Conservation (phyloP, 2,888 invertebrate species). For the Macaria notata region DNA sequence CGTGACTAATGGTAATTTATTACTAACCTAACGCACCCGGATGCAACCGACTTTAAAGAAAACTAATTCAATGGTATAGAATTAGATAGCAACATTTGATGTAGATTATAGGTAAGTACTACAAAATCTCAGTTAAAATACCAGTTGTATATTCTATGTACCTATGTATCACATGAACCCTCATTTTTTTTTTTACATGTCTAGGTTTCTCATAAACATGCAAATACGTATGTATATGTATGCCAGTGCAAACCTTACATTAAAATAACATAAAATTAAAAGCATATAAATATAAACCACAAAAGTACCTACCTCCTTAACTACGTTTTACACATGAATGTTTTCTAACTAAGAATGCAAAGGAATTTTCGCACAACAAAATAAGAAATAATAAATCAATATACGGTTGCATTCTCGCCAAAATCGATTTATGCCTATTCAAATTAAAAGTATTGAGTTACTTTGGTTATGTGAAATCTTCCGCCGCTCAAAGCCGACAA, state of each 20-base stretch:
- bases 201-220: too few species aligned
- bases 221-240: too few species aligned
- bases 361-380: slow-evolving; percentile 3
- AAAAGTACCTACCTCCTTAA: background rate
- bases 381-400: slow-evolving; percentile 5
- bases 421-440: slow-evolving; percentile 13
- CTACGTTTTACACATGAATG: slow-evolving; percentile 9
- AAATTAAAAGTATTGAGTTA: slow-evolving; percentile 39
- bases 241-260: too few species aligned
- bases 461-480: slow-evolving; percentile 23
- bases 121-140: too few species aligned
- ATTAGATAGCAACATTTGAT: too few species aligned
- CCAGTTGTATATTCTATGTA: too few species aligned
- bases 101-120: too few species aligned
- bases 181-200: too few species aligned
- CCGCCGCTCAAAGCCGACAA: slow-evolving; percentile 21
- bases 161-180: too few species aligned
- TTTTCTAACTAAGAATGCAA: slow-evolving; percentile 4
- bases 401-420: slow-evolving; percentile 9
- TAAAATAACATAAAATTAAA: too few species aligned
- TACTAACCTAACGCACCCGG: slow-evolving; percentile 6
- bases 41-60: slow-evolving; percentile 1
- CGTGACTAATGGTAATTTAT: slow-evolving; percentile 24
- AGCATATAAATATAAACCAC: background rate
- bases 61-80: too few species aligned